Evolutionary conservation across 1,140 invertebrate genomes (phyloP), one percentile per base, ranked within the genome.

Genomic region (Cepaea nemoralis): DNA sequence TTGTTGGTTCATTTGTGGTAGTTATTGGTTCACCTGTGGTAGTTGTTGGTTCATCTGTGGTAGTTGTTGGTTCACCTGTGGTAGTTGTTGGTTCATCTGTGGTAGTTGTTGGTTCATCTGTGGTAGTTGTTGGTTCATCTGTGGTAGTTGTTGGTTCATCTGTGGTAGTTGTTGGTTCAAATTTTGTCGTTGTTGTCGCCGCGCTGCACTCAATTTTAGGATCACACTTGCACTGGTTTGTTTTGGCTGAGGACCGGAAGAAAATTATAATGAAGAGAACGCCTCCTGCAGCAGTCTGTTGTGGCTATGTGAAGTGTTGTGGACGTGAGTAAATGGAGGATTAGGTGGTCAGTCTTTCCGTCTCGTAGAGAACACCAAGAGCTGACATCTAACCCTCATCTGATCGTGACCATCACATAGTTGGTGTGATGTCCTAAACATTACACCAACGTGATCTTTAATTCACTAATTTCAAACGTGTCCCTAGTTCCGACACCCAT

Each of bases 1-100:
- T 63, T 31, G 59, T 63, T 63, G 59, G 59, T 6, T 22, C 59
- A 63, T n/a, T 19, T 63, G 59, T 63, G 27, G 59, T 63, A 63
- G 59, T 63, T 8, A 3, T 63, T 63, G 59, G 59, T 6, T 22
- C 59, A 63, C n/a, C 27, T 63, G 59, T 63, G 39, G 69, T 70
- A 42, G 69, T 70, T 40, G 69, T 70, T 40, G 69, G 40, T 5
- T 8, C 40, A 42, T 35, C 27, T 39, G 69, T 39, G n/a, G 69
- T 70, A n/a, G 69, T 70, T 3, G 35, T 70, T 24, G 69, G 33
- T n/a, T 3, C 35, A 39, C 35, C 27, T 24, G 69, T 70, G 19
- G 69, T 39, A 5, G 69, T 70, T 22, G 37, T 70, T 39, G 69
- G 35, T 10, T 1, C 24, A 42, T 35, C 22, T 70, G 69, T 70